Evolutionary conservation across 92 coral and sea anemone genomes (phyloP), one percentile per base, ranked within the genome.

Genomic region (Montipora capitata): DNA sequence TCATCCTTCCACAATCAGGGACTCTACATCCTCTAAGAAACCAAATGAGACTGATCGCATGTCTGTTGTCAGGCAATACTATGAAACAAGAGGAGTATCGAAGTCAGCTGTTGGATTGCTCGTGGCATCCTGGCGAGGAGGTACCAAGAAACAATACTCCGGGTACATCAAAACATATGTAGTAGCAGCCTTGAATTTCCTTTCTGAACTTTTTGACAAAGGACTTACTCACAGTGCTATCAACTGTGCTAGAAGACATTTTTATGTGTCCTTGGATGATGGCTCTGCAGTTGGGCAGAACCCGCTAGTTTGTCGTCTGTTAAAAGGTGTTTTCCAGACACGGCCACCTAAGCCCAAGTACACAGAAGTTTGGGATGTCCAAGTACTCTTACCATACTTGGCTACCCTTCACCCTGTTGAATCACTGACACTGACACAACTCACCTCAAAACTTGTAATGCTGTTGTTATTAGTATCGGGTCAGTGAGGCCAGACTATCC

Each of bases 41-140:
- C 35, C 54, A 81, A 59, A 38, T 87, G 59, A 76, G 20, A 27
- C 56, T 92, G 67, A 54, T 83, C 78, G 77, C 84, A 73, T 81
- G 82, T 69, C 80, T 66, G 27, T 48, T 91, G 81, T 76, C 89
- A 11, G 44, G 94, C 77, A 64, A 80, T 61, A 58, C 67, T 70
- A 51, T 79, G 64, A 90, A 77, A 85, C 63, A 67, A 84, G 74
- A 64, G 93, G 93, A 70, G 43, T 90, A 63, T 90, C 86, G 45
- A 51, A 74, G 40, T 41, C 70, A 77, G 93, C 93, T 90, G 51
- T n/a, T 11, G 64, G 68, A 45, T 42, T 84, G 41, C 78, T 90
- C 93, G 72, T 88, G 76, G 49, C 56, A 20, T 81, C 92, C n/a
- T 88, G 92, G 92, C 51, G 88, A 74, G 72, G 49, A 45, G 63